Evolutionary conservation across 2,888 invertebrate species (phyloP).

Genomic region (Cosmia trapezina): DNA sequence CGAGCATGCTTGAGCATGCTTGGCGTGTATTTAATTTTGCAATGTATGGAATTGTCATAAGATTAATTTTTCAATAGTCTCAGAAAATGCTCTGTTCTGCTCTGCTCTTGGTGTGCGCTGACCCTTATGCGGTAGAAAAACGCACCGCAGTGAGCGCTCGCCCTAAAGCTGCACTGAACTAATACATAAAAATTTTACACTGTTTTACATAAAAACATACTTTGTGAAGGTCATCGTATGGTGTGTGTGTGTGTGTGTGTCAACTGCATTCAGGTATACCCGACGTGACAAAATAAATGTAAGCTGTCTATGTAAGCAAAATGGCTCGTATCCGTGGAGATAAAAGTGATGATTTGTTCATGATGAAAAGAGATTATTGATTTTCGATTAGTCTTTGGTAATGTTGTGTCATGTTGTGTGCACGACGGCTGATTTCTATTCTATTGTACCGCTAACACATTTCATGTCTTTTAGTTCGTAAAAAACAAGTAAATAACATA

Average conservation of each 20-base stretch:
- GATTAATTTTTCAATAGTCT: too few relatives aligned
- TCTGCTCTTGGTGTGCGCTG: too few relatives aligned
- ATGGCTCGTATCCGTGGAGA: constrained; percentile 4
- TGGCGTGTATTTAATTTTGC: too few relatives aligned
- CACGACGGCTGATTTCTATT: neutral
- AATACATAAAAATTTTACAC: too few relatives aligned
- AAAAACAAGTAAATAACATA: neutral
- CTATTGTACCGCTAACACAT: neutral
- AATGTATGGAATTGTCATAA: too few relatives aligned
- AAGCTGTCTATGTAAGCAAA: constrained; percentile 17
- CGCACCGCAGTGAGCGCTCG: too few relatives aligned
- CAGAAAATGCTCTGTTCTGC: too few relatives aligned
- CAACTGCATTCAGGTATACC: neutral
- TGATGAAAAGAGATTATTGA: constrained; percentile 30
- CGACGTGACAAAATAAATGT: neutral
- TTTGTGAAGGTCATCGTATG: too few relatives aligned
- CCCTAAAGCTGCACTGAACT: too few relatives aligned
- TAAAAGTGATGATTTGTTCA: constrained; percentile 33
- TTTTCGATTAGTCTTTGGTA: constrained; percentile 20
- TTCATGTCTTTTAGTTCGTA: constrained; percentile 9
- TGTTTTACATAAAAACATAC: too few relatives aligned
- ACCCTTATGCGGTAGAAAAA: too few relatives aligned
- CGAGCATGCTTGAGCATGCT: too few relatives aligned
- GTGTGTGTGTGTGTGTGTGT: neutral
- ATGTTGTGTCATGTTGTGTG: neutral